Percentiles rank a stretch among this genome's conserved stretches.
These are phyloP conservation scores for Tiphia femorata DNA, from an alignment of 2,888 invertebrate genomes.

Conservation along the genomic window DNA sequence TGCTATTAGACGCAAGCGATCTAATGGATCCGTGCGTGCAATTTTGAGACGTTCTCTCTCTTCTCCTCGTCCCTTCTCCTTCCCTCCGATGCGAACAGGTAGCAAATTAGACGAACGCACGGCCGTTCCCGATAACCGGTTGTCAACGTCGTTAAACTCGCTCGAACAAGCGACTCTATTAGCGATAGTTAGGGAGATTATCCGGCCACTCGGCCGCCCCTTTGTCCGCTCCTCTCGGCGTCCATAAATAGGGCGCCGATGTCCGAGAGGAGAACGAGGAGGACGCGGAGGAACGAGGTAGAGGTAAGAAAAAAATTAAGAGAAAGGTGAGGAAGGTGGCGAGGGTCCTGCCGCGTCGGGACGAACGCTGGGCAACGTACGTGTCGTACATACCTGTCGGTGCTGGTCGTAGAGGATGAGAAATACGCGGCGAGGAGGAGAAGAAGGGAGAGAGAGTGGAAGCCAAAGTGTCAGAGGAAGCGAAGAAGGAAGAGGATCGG, in stretches of 20 bases:
- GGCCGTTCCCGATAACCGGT: not conserved
- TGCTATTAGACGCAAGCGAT: too few species aligned
- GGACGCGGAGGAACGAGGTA: constrained; percentile 12
- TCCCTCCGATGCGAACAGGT: not conserved
- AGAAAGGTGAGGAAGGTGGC: constrained; percentile 3
- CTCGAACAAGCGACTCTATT: constrained; percentile 30
- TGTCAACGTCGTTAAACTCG: constrained; percentile 12
- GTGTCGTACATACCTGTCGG: constrained; percentile 41
- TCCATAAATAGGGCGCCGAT: constrained; percentile 29
- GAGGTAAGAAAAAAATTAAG: constrained; percentile 22
- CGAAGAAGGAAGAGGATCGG: constrained; percentile 26
- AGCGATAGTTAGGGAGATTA: constrained; percentile 31
- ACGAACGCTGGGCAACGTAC: constrained; percentile 34
- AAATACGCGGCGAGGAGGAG: constrained; percentile 9
- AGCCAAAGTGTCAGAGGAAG: constrained; percentile 12
- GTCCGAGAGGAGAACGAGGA: constrained; percentile 10
- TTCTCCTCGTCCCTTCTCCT: not conserved
- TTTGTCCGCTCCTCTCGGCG: constrained; percentile 13
- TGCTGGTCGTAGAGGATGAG: constrained; percentile 23
- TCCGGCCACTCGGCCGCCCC: constrained; percentile 11
- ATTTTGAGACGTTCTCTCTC: too few species aligned
- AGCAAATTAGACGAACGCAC: constrained; percentile 17
- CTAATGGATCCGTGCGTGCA: too few species aligned
- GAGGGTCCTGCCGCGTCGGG: constrained; percentile 13
- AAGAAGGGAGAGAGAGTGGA: constrained; percentile 11